A percentile compares a stretch with the other conserved stretches of the same genome.
Evolutionary conservation across 2,113 vertebrate genomes (phyloP).

Genomic region (Mugil cephalus): DNA sequence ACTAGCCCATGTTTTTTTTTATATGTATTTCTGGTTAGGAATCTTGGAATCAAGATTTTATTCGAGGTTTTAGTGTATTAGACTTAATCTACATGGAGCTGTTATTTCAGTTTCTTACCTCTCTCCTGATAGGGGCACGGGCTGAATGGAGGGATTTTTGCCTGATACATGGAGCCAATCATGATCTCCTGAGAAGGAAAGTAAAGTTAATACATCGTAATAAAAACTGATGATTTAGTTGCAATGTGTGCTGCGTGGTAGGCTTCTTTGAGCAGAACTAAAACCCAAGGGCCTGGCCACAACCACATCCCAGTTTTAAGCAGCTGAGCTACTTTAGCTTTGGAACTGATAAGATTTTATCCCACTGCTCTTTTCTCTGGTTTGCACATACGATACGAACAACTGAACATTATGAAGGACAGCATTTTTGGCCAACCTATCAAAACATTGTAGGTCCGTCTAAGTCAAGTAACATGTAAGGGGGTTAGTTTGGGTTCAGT

Average conservation of each 20-base stretch:
- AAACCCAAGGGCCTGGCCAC: not conserved
- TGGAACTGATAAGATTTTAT: not conserved
- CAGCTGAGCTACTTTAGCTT: not conserved
- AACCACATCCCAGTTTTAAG: not conserved
- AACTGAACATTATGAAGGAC: not conserved
- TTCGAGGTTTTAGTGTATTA: not conserved
- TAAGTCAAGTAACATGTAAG: not conserved
- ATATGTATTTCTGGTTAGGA: too few species aligned
- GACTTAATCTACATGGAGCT: too few species aligned
- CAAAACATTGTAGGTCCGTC: not conserved
- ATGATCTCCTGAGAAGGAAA: constrained; percentile 90
- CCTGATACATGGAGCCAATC: constrained; percentile 95
- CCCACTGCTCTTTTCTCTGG: not conserved
- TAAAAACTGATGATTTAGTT: not conserved
- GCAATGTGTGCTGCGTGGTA: not conserved
- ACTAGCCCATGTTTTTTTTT: not conserved
- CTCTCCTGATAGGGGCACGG: constrained; percentile 82
- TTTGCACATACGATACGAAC: not conserved
- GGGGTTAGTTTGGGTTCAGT: not conserved
- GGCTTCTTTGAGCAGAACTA: not conserved
- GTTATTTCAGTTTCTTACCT: constrained; percentile 79
- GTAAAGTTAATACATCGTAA: not conserved
- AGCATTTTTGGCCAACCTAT: not conserved
- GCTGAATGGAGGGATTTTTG: constrained; percentile 87
- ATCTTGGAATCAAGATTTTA: not conserved